Conservation (phyloP, 2,888 invertebrate genomes). For the Lasius fuliginosus region DNA sequence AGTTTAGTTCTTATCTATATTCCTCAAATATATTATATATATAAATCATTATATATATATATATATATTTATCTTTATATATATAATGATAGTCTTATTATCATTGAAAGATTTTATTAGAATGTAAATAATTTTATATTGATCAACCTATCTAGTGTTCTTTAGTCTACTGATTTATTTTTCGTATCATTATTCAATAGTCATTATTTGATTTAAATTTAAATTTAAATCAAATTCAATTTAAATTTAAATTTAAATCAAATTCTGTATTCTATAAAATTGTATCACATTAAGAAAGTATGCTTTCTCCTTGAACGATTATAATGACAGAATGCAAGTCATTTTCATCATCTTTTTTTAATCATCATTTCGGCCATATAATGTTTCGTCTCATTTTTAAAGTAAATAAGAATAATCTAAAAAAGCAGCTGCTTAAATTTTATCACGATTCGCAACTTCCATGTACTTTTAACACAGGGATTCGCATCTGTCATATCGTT, state of each 20-base stretch:
- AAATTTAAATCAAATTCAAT: background rate
- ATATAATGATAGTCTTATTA: background rate
- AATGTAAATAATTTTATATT: background rate
- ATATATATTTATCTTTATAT: background rate
- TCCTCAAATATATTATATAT: background rate
- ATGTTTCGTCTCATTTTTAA: background rate
- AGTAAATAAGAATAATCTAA: constrained; percentile 24
- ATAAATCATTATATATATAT: too few relatives aligned
- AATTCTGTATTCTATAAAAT: background rate
- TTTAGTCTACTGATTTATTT: background rate
- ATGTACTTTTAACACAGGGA: constrained; percentile 8
- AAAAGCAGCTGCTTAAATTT: constrained; percentile 22
- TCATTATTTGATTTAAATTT: background rate
- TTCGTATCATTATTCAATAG: background rate
- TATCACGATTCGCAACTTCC: background rate
- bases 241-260: background rate
- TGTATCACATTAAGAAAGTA: background rate
- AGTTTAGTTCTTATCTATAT: background rate
- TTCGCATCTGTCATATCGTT: background rate
- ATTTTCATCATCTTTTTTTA: background rate
- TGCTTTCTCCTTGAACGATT: background rate
- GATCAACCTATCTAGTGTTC: background rate
- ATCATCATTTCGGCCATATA: background rate
- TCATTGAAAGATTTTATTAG: background rate
- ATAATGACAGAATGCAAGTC: background rate